Base-by-base conservation (phyloP, 2,888 invertebrate species). In the Glaucopsyche alexis region DNA sequence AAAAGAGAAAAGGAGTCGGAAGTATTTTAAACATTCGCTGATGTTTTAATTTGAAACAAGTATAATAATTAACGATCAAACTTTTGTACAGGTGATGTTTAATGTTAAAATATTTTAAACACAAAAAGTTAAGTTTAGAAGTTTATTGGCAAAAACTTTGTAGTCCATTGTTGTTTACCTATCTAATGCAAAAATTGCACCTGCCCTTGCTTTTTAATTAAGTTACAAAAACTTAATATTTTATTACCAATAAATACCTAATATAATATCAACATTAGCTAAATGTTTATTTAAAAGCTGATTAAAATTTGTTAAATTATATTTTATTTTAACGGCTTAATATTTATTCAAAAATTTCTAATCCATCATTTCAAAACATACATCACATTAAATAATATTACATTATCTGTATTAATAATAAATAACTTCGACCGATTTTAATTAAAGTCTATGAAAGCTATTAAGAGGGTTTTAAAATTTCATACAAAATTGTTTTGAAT, bases 371-470 rank as follows among this genome's bases (percentile, higher is more conserved):
- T 7, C 13, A 38, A 60, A 60, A 60, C 60, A 29, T 60, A 13
- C 38, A 60, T 60, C 29, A 42, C 42, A 19, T 60, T 16, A 60
- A 60, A 29, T 29, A 60, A 60, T 29, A 13, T 11, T 2, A 29
- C 29, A 60, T 67, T 47, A 66, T 40, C 38, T 42, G 40, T 60
- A 90, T 90, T 87, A 88, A 89, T 90, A 87, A 90, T 81, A 75
- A 76, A 76, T 79, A 81, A 86, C 84, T 81, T 79, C 77, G 55
- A 1, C 81, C 79, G 78, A 78, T 82, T 85, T 84, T 89, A 89
- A 91, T 92, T 90, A 47, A 91, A 89, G 81, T 87, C 85, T 85
- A 85, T 85, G 83, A 80, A 87, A 84, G 86, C 89, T 89, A 91
- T 91, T 91, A 90, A 87, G 88, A 13, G 29, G 49, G 47, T 49